Evolutionary conservation across 2,888 invertebrate genomes (phyloP).

Genomic region (Troides oblongomaculatus): DNA sequence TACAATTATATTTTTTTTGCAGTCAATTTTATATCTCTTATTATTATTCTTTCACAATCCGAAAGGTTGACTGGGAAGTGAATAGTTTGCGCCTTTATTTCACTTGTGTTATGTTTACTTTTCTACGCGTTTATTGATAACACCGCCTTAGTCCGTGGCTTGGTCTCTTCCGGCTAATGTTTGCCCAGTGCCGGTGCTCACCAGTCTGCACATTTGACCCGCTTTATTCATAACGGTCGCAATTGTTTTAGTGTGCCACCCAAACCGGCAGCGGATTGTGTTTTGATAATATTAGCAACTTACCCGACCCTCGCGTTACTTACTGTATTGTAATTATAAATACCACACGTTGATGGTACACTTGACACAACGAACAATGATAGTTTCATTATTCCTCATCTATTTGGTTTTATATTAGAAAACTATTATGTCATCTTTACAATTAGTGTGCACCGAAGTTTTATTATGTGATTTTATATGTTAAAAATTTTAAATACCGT

Average conservation of each 20-base stretch:
- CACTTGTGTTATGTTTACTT: too few species aligned
- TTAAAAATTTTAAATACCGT: background rate
- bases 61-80: too few species aligned
- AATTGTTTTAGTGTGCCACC: constrained; percentile 53
- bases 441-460: background rate
- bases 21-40: too few species aligned
- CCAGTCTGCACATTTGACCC: constrained; percentile 44
- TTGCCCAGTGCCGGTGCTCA: constrained; percentile 34
- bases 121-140: background rate
- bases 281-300: constrained; percentile 58
- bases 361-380: constrained; percentile 5
- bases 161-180: constrained; percentile 14
- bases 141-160: background rate
- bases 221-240: constrained; percentile 41
- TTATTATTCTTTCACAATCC: background rate
- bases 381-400: background rate
- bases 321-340: constrained; percentile 27
- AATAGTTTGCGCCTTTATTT: too few species aligned
- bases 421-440: background rate
- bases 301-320: constrained; percentile 1
- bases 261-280: constrained; percentile 40
- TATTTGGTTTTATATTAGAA: background rate
- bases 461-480: background rate
- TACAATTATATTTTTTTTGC: too few species aligned
- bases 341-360: constrained; percentile 28